These are phyloP conservation scores for Meliscaeva auricollis DNA, from an alignment of 2,888 invertebrate genomes.

Conservation along the genomic window DNA sequence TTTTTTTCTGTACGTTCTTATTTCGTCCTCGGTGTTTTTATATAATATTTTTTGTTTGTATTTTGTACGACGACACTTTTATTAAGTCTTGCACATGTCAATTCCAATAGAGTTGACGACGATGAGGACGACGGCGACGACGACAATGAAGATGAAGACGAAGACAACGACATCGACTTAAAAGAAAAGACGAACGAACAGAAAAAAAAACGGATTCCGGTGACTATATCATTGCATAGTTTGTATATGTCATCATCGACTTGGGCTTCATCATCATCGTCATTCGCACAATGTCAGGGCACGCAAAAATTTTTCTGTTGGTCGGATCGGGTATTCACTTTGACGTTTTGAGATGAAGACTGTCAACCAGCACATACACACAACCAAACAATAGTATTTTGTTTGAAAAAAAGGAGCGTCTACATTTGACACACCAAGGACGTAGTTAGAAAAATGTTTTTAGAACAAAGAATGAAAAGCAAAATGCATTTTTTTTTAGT, in stretches of 20 bases:
- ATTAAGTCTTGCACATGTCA: conserved; percentile 76
- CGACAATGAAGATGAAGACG: conserved; percentile 17
- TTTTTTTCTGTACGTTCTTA: conserved; percentile 10
- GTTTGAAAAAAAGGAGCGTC: conserved; percentile 42
- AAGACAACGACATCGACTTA: conserved; percentile 11
- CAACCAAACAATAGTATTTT: conserved; percentile 3
- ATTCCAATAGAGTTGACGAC: conserved; percentile 58
- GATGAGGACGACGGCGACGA: neutral
- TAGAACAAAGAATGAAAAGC: neutral
- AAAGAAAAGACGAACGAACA: neutral
- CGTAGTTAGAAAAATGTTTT: neutral
- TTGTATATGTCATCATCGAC: conserved; percentile 33
- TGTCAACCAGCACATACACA: neutral
- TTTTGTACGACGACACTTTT: conserved; percentile 68
- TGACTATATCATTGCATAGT: conserved; percentile 34
- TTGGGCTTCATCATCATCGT: conserved; percentile 34
- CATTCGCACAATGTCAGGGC: conserved; percentile 67
- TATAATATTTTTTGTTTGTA: conserved; percentile 9
- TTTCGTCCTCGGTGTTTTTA: conserved; percentile 4
- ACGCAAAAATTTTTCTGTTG: conserved; percentile 63
- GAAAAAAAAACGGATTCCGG: conserved; percentile 5
- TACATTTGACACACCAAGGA: neutral
- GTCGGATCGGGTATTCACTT: conserved; percentile 53
- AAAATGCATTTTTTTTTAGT: no score
- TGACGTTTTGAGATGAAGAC: conserved; percentile 1